Base-by-base conservation (phyloP, 2,888 invertebrate species). In the Perizoma flavofasciatum region DNA sequence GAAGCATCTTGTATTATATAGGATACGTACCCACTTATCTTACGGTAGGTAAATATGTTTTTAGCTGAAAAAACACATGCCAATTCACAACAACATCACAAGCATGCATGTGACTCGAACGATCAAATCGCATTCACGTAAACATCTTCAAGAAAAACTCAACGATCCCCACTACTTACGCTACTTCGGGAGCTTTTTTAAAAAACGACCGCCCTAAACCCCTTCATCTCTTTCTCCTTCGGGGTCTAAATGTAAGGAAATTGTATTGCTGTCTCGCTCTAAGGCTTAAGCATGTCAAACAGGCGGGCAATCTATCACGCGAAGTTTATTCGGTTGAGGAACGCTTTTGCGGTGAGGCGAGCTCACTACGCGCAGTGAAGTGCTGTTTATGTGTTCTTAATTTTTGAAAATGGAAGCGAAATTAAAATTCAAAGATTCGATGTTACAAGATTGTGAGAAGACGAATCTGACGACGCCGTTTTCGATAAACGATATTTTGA, bases 401-500 rank as follows among this genome's bases (percentile, higher is more conserved):
- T 67, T 71, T 69, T 75, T 61, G 63, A 79, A 74, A 82, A 92
- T 92, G 92, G 91, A 92, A 76, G 77, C 90, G 34, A 89, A 89
- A 81, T 73, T 87, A 55, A 89, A 88, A 72, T 86, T 81, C 67
- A 87, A 86, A 71, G 86, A 88, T 50, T 70, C 85, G 50, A 74
- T 78, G 5, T 79, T 87, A 59, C 85, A 84, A 77, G 89, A 91
- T 43, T 84, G 90, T 81, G 90, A 91, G 66, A 91, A 90, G 69
- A 86, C 86, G 0, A 86, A 72, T 74, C 74, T 90, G 65, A 88
- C 93, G 7, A 95, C 95, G 7, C 95, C 95, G 40, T 95, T 95
- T 83, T 95, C 95, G 7, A 95, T 95, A 56, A 95, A 95, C 72
- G 95, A 95, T 74, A 95, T 95, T 79, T 83, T 95, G 75, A 94